A percentile compares a stretch with the other conserved stretches of the same genome.
Evolutionary conservation across 2,113 vertebrate genomes (phyloP).

Genomic region (Dicentrarchus labrax): DNA sequence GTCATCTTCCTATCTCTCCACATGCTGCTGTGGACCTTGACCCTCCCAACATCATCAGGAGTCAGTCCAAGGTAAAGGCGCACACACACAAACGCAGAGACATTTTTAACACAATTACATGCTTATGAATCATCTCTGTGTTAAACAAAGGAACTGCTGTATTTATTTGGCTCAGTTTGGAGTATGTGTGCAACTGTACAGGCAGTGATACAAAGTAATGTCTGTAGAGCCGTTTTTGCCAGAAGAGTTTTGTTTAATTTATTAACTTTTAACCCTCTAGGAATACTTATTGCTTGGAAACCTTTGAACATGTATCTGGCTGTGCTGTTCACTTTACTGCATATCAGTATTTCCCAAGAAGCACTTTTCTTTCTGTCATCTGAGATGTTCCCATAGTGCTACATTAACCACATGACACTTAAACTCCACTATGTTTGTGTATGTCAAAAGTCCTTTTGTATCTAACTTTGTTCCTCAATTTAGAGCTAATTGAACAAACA

Average conservation of each 20-base stretch:
- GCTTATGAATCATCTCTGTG: slow-evolving; percentile 55
- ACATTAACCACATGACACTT: slow-evolving; percentile 3
- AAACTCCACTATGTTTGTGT: not conserved
- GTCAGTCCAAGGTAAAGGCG: slow-evolving; percentile 79
- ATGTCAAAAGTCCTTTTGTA: not conserved
- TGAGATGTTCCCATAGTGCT: not conserved
- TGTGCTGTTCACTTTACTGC: not conserved
- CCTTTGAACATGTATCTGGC: not conserved
- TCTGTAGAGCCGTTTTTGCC: slow-evolving; percentile 4
- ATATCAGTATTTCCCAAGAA: not conserved
- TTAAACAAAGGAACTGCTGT: slow-evolving; percentile 51
- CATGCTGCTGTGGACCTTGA: slow-evolving; percentile 63
- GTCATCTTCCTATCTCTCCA: slow-evolving; percentile 47
- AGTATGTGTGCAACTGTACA: not conserved
- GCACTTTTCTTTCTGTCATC: not conserved
- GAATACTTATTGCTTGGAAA: not conserved
- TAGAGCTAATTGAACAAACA: not conserved
- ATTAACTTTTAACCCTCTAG: not conserved
- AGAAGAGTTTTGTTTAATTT: slow-evolving; percentile 1
- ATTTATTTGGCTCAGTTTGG: not conserved
- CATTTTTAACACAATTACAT: slow-evolving; percentile 35
- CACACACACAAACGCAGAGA: slow-evolving; percentile 24
- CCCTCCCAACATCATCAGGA: slow-evolving; percentile 74
- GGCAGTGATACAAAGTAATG: slow-evolving; percentile 21
- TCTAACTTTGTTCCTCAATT: not conserved